phyloP scores from a whole-genome alignment of 2,113 vertebrate genomes.

The Corythoichthys haematopterus region DNA sequence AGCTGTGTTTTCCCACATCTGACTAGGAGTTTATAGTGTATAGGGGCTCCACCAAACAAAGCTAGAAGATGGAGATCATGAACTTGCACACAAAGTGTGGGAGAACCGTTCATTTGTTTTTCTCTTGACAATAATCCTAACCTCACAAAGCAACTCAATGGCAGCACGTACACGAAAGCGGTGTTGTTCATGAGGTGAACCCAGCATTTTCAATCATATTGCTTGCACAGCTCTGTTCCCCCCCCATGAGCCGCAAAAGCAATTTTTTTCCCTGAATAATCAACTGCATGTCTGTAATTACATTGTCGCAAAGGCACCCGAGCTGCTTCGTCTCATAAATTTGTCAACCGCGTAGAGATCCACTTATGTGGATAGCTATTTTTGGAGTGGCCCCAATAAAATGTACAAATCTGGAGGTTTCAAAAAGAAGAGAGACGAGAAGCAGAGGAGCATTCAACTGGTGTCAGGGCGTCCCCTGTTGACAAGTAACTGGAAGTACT shows the following conservation, averaged over 20 bases:
- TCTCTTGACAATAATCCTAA: not conserved
- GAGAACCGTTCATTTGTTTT: too few species aligned
- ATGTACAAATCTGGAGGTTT: conserved; percentile 39
- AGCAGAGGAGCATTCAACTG: conserved; percentile 4
- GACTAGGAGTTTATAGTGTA: conserved; percentile 58
- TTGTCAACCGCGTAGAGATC: conserved; percentile 20
- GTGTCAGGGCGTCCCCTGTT: conserved; percentile 39
- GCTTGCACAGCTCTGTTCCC: not conserved
- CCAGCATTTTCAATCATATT: not conserved
- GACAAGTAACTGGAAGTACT: conserved; percentile 8
- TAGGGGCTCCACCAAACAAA: conserved; percentile 49
- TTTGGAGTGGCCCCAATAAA: conserved; percentile 34
- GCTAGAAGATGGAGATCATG: conserved; percentile 2
- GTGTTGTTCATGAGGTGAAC: not conserved
- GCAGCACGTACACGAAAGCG: not conserved
- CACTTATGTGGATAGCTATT: conserved; percentile 36
- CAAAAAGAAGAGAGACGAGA: conserved; percentile 16
- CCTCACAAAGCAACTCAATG: conserved; percentile 4
- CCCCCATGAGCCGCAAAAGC: conserved; percentile 18
- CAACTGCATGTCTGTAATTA: conserved; percentile 45
- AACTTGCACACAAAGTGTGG: too few species aligned
- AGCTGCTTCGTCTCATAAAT: conserved; percentile 43
- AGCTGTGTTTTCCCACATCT: conserved; percentile 66
- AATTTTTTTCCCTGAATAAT: conserved; percentile 42
- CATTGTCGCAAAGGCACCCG: conserved; percentile 9